Percentiles rank a stretch among this genome's conserved stretches.
These are phyloP conservation scores for Gymnodraco acuticeps DNA, from an alignment of 2,797 vertebrate genomes.

Conservation along the genomic window DNA sequence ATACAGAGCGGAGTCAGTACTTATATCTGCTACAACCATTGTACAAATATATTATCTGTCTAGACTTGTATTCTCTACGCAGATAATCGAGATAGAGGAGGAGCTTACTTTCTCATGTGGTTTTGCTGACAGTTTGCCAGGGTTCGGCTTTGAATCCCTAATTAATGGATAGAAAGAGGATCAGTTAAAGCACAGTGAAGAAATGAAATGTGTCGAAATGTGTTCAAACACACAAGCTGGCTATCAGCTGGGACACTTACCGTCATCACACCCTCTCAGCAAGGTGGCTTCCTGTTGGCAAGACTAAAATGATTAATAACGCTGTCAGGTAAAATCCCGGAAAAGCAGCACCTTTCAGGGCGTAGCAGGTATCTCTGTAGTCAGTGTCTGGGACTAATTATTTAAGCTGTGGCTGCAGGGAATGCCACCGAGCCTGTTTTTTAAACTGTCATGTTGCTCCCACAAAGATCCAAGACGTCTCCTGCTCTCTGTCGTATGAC, in stretches of 20 bases:
- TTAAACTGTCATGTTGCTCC: slow-evolving; percentile 17
- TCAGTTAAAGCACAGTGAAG: not conserved
- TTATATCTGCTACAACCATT: slow-evolving; percentile 15
- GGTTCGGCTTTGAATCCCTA: slow-evolving; percentile 7
- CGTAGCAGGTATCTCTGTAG: slow-evolving; percentile 20
- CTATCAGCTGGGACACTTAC: slow-evolving; percentile 29
- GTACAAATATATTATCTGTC: slow-evolving; percentile 47
- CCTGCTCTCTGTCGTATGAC: not conserved
- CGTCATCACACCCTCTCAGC: slow-evolving; percentile 27
- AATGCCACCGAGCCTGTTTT: slow-evolving; percentile 71
- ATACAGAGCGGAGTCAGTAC: slow-evolving; percentile 5
- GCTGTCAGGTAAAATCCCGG: slow-evolving; percentile 16
- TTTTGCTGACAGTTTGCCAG: slow-evolving; percentile 19
- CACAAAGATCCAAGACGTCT: slow-evolving; percentile 8
- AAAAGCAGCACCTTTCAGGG: slow-evolving; percentile 37
- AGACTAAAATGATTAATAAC: not conserved
- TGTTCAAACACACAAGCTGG: not conserved
- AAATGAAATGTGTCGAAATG: not conserved
- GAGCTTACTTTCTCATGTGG: slow-evolving; percentile 26
- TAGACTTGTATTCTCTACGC: slow-evolving; percentile 22
- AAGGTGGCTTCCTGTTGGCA: slow-evolving; percentile 20
- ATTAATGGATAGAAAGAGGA: not conserved
- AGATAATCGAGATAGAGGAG: slow-evolving; percentile 2
- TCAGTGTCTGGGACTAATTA: slow-evolving; percentile 25
- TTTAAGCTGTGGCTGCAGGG: slow-evolving; percentile 29